Conservation (phyloP, 2,113 vertebrate genomes). For the Etia nguti region DNA sequence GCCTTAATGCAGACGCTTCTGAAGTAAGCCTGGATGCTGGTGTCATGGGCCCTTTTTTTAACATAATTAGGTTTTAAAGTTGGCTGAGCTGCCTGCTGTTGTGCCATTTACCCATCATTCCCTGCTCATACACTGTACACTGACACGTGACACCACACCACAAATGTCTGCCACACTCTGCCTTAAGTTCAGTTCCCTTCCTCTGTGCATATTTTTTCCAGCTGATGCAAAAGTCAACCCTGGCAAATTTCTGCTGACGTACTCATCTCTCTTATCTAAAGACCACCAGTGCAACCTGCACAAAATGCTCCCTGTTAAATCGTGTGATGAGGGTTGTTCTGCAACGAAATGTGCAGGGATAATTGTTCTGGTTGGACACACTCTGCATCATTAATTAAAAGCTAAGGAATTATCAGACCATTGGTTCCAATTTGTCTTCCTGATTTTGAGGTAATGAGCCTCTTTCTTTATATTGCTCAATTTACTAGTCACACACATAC, state of each 20-base stretch:
- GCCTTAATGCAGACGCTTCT: not conserved
- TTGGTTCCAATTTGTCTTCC: constrained; percentile 41
- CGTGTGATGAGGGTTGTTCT: not conserved
- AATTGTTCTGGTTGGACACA: not conserved
- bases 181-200: not conserved
- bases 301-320: not conserved
- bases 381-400: constrained; percentile 23
- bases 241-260: not conserved
- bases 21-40: not conserved
- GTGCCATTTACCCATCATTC: not conserved
- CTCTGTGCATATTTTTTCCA: not conserved
- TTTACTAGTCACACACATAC: not conserved
- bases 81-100: not conserved
- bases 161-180: not conserved
- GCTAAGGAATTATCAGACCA: constrained; percentile 22
- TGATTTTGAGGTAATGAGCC: constrained; percentile 49
- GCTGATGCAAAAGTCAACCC: not conserved
- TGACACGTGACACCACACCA: not conserved
- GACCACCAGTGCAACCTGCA: not conserved
- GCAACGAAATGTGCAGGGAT: not conserved
- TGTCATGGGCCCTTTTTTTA: not conserved
- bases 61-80: not conserved
- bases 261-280: not conserved
- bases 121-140: not conserved
- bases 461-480: constrained; percentile 25